Percentiles rank a stretch among this genome's conserved stretches.
Evolutionary conservation across 2,113 vertebrate species (phyloP).

Genomic region (Nothoprocta perdicaria): DNA sequence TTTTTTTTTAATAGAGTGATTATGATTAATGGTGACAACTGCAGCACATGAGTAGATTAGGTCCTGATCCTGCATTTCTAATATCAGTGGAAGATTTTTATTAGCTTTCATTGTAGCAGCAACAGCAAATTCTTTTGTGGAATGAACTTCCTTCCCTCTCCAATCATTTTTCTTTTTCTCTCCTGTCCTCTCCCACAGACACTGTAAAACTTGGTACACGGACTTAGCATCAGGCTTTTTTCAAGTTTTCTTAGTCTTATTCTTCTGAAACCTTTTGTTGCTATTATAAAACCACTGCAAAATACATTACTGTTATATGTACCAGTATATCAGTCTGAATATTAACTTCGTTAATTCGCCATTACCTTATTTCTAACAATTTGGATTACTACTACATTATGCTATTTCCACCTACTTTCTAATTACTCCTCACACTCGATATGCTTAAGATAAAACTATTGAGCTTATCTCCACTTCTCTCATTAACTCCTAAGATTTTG

Average conservation of each 20-base stretch:
- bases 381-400: background rate
- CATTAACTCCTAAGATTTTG: background rate
- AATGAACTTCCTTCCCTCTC: background rate
- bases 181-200: background rate
- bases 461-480: background rate
- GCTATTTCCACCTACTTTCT: no score
- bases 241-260: background rate
- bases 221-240: background rate
- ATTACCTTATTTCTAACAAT: no score
- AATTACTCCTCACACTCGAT: background rate
- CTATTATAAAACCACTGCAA: background rate
- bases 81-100: background rate
- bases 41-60: background rate
- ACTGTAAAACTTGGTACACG: background rate
- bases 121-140: background rate
- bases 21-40: background rate
- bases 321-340: background rate
- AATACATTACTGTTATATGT: accelerated
- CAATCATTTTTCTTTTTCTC: background rate
- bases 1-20: background rate
- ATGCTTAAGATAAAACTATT: background rate
- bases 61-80: accelerated
- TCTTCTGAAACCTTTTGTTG: background rate
- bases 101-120: background rate
- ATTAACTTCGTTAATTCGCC: background rate